A percentile compares a stretch with the other conserved stretches of the same genome.
phyloP scores from a whole-genome alignment of 2,113 vertebrate species.

The Bufo gargarizans region DNA sequence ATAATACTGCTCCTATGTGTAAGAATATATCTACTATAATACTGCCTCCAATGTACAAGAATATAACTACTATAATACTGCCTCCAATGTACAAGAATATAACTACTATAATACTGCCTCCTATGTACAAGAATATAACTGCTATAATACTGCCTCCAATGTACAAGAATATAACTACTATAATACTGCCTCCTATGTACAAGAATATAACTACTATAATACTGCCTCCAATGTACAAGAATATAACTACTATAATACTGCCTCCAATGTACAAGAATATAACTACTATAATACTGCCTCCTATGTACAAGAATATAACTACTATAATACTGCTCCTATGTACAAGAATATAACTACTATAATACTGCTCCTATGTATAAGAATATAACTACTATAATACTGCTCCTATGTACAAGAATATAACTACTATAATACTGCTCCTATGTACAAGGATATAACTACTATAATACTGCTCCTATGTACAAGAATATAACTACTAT shows the following conservation, averaged over 20 bases:
- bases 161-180: neutral
- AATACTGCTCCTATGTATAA: too few species aligned
- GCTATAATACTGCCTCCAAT: neutral
- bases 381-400: too few species aligned
- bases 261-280: conserved; percentile 1
- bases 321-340: neutral
- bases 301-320: neutral
- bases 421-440: too few species aligned
- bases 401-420: too few species aligned
- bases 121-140: conserved; percentile 1
- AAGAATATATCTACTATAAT: neutral
- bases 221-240: neutral
- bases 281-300: neutral
- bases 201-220: conserved; percentile 10
- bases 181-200: neutral
- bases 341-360: conserved; percentile 18
- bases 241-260: conserved; percentile 19
- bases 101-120: conserved; percentile 9
- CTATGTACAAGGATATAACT: too few species aligned
- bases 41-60: neutral
- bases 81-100: neutral
- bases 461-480: too few species aligned
- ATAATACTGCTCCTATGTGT: neutral
- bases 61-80: conserved; percentile 2
- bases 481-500: too few species aligned